These are phyloP conservation scores for Monopis laevigella DNA, from an alignment of 2,888 invertebrate genomes.

Conservation along the genomic window DNA sequence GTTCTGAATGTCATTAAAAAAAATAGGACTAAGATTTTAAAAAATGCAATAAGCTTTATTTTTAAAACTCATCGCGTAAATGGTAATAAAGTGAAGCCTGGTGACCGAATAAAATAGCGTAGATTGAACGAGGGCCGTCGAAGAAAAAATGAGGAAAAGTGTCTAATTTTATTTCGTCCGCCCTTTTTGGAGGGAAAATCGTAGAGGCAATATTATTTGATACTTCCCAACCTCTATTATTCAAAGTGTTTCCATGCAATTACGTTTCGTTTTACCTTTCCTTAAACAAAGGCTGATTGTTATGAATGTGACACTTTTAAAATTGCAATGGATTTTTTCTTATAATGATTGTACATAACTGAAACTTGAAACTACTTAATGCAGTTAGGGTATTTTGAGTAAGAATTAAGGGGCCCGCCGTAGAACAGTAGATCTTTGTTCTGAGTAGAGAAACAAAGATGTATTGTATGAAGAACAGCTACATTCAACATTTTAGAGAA, in stretches of 20 bases:
- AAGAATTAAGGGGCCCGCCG: slow-evolving; percentile 40
- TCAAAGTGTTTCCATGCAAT: slow-evolving; percentile 5
- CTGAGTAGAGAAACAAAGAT: slow-evolving; percentile 43
- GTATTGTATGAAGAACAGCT: slow-evolving; percentile 32
- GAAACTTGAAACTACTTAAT: too few species aligned
- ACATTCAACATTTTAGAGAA: too few species aligned
- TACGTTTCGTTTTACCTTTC: too few species aligned
- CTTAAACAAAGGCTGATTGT: neutral
- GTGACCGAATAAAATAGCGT: slow-evolving; percentile 3
- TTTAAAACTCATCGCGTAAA: too few species aligned
- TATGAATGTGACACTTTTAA: too few species aligned
- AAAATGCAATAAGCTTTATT: too few species aligned
- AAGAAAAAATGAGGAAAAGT: slow-evolving; percentile 3
- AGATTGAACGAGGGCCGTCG: neutral
- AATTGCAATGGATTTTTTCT: too few species aligned
- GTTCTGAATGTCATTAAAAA: too few species aligned
- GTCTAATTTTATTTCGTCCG: neutral
- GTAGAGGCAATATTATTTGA: slow-evolving; percentile 1
- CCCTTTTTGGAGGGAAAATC: slow-evolving; percentile 2
- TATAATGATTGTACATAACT: too few species aligned
- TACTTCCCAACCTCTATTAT: slow-evolving; percentile 3
- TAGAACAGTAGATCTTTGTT: slow-evolving; percentile 44
- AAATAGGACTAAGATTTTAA: too few species aligned
- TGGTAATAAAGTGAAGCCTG: too few species aligned
- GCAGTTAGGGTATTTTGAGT: slow-evolving; percentile 45